These are phyloP conservation scores for Danio aesculapii DNA, from an alignment of 2,797 vertebrate genomes.

Conservation along the genomic window DNA sequence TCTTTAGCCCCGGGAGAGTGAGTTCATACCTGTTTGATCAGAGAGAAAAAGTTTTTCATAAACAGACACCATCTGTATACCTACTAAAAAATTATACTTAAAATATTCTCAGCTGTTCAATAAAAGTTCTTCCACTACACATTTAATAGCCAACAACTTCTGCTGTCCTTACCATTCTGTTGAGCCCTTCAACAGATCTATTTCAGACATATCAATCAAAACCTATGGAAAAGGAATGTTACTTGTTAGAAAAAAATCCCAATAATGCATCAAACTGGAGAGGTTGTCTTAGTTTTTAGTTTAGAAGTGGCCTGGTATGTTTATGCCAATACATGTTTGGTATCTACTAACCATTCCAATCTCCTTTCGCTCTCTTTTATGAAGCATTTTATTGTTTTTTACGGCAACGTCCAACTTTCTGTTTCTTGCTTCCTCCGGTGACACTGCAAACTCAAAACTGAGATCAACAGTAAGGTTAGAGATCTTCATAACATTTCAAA, in stretches of 20 bases:
- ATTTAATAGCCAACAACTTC: neutral
- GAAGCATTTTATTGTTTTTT: slow-evolving; percentile 89
- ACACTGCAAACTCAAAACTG: slow-evolving; percentile 91
- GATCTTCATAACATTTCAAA: neutral
- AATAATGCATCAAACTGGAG: neutral
- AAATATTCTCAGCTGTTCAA: neutral
- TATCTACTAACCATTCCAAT: slow-evolving; percentile 87
- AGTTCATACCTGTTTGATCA: slow-evolving; percentile 75
- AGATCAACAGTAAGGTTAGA: neutral
- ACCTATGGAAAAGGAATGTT: slow-evolving; percentile 76
- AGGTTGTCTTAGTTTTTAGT: neutral
- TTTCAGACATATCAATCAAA: slow-evolving; percentile 85
- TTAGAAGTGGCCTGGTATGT: neutral
- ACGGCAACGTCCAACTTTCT: slow-evolving; percentile 90
- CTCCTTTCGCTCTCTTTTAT: slow-evolving; percentile 89
- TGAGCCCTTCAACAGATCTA: slow-evolving; percentile 86
- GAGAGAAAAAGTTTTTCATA: slow-evolving; percentile 17
- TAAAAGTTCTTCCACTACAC: neutral
- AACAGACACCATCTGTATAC: neutral
- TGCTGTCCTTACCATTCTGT: slow-evolving; percentile 83
- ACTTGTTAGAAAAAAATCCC: neutral
- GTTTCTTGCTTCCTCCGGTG: slow-evolving; percentile 82
- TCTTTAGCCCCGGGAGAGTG: slow-evolving; percentile 74
- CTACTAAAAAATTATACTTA: neutral
- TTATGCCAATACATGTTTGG: neutral